Base-by-base conservation (phyloP, 2,113 vertebrate genomes). In the Notechis scutatus region DNA sequence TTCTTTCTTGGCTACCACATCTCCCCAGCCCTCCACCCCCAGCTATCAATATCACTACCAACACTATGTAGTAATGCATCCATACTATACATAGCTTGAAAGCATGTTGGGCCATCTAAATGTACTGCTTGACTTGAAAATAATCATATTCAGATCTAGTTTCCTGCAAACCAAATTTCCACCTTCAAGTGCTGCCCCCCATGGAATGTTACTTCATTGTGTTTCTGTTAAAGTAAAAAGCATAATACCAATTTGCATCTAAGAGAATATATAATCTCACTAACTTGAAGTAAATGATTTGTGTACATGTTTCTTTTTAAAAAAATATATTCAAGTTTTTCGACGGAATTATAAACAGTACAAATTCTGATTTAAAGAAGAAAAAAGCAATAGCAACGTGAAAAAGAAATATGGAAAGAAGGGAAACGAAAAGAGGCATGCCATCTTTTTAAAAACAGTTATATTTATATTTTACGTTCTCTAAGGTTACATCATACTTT, bases 11-110 rank as follows among this genome's bases (percentile, higher is more conserved):
- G 39, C 55, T 87, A 59, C 85, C 55, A 45, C 11, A 14, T 0
- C 34, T 7, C 34, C 3, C 59, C 55, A 85, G 0, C 26, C 26
- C 7, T 23, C 23, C 11, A 34, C 2, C 14, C 64, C 52, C 21
- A 1, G 4, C 0, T 34, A 18, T 0, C 21, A 1, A 6, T 0
- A 34, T 8, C 3, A 54, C 4, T 0, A 0, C n/a, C 88, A 0
- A 1, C 0, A 0, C 26, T 42, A 5, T 29, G 57, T 81, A 21
- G 50, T 14, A 3, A 56, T 18, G 54, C 0, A 57, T 52, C 1
- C 74, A 64, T 92, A 89, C 34, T 0, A 20, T 0, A 0, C 87
- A 4, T 89, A 56, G 9, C 42, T 81, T 29, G 11, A 15, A 59
- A 85, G 3, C 11, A 50, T 0, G 4, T 4, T 85, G 81, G 24